Evolutionary conservation across 1,140 invertebrate genomes (phyloP), one percentile per base, ranked within the genome.

Genomic region (Apolygus lucorum): DNA sequence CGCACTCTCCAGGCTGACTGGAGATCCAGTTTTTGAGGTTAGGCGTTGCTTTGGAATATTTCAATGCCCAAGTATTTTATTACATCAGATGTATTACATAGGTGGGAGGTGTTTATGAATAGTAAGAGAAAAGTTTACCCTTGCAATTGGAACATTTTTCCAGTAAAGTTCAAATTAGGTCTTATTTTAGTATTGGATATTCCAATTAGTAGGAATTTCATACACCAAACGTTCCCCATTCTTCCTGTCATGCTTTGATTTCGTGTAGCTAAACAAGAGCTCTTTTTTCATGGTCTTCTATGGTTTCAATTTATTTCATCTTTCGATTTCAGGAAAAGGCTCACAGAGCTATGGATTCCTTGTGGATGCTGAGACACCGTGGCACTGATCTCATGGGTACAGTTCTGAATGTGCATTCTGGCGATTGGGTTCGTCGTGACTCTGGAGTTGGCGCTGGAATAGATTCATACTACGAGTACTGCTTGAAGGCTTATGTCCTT

Each of bases 391-490:
- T 97, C 1, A 95, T 96, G 89, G 94, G 94, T 24, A 95, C 93
- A 14, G 92, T 96, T 21, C 83, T 97, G 13, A 95, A 96, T 80
- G 91, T 99, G n/a, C 92, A 99, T 78, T 95, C 90, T 42, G 96
- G 97, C 1, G 95, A 98, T 79, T 99, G 96, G 96, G 87, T 98
- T 2, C 82, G 95, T 25, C 86, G 94, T 77, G 96, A 99, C 78
- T 93, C 93, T 28, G 95, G 96, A 1, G 95, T 99, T 22, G 97
- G 97, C n/a, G 97, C 96, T 52, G 96, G 97, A 11, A 98, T 98
- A 73, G 96, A 99, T 79, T 98, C 95, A 0, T 99, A 99, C 79
- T 99, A 98, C 79, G 96, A 99, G 80, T 99, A 99, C 80, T 92
- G 94, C 73, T 84, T 99, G 21, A 99, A 99, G 80, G 95, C 95